Base-by-base conservation (phyloP, 2,113 vertebrate species). In the Axis porcinus region DNA sequence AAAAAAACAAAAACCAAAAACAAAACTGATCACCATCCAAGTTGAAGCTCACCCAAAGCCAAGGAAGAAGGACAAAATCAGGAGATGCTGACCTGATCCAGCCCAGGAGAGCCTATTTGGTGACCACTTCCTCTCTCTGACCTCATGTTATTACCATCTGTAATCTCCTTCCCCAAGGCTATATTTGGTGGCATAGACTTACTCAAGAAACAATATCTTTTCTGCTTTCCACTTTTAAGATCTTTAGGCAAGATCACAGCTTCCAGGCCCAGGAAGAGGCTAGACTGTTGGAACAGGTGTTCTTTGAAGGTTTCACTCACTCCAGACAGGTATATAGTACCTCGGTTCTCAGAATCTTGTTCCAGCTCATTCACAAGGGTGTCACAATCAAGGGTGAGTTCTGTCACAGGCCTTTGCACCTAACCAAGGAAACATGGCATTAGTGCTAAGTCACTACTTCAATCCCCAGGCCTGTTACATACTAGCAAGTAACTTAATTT, bases 401-500 rank as follows among this genome's bases (percentile, higher is more conserved):
- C 99, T 5, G 97, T 97, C 19, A 99, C 95, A 0, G 99, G 99
- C 89, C 99, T 99, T 97, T 99, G 99, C 2, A 99, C 99, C 99
- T 99, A 94, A 94, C 54, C 54, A 58, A 94, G 60, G 28, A 89
- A 96, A 96, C 27, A 60, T 28, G 19, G 45, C n/a, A 4, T 76
- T 76, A 85, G 23, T 58, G 47, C 25, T 62, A 83, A 88, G 19
- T 91, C 52, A 91, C 33, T 45, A 58, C 12, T 83, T 86, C 93
- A 83, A 81, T 1, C 3, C 36, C 50, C 14, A 64, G 52, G 36
- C 47, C 67, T 84, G 9, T 14, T 91, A 15, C 10, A 89, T 30
- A 96, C 62, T 36, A 96, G 85, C 67, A 92, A 81, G 30, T 64
- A 91, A 79, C 28, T 86, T 78, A 36, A 96, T 52, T 94, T 47